Percentiles rank a stretch among this genome's conserved stretches.
phyloP scores from a whole-genome alignment of 2,888 invertebrate genomes.

The Drosophila subsilvestris region DNA sequence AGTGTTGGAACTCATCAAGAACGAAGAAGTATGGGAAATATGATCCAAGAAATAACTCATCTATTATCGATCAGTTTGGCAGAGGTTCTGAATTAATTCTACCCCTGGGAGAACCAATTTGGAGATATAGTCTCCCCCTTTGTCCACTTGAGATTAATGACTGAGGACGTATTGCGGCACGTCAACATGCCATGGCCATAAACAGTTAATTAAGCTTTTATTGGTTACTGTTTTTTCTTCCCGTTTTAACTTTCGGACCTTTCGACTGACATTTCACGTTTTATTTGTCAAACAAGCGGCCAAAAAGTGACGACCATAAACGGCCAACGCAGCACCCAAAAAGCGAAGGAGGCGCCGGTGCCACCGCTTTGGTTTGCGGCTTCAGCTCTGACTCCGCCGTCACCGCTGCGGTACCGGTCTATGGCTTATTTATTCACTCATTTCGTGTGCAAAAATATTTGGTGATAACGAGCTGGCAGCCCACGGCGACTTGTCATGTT shows the following conservation, averaged over 20 bases:
- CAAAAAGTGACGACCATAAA: constrained; percentile 75
- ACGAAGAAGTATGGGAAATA: too few relatives aligned
- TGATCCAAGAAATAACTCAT: background rate
- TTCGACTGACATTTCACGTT: constrained; percentile 69
- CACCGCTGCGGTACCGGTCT: constrained; percentile 15
- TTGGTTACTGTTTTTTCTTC: constrained; percentile 69
- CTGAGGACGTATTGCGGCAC: constrained; percentile 42
- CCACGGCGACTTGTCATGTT: constrained; percentile 74
- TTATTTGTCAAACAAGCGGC: constrained; percentile 73
- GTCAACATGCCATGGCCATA: constrained; percentile 74
- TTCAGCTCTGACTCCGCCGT: constrained; percentile 2
- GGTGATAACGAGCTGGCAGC: constrained; percentile 75
- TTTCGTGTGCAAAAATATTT: constrained; percentile 79
- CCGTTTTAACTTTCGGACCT: constrained; percentile 35
- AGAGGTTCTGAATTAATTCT: background rate
- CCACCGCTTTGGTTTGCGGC: constrained; percentile 1
- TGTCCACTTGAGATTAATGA: constrained; percentile 59
- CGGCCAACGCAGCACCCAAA: constrained; percentile 39
- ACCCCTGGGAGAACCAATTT: background rate
- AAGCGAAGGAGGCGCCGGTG: background rate
- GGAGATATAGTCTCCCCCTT: background rate
- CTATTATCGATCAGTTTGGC: background rate
- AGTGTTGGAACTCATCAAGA: too few relatives aligned
- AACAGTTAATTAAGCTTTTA: constrained; percentile 80
- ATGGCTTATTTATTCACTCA: constrained; percentile 73